Evolutionary conservation across 2,888 invertebrate species (phyloP), one percentile per base, ranked within the genome.

Genomic region (Coronaproctus castanopsis): DNA sequence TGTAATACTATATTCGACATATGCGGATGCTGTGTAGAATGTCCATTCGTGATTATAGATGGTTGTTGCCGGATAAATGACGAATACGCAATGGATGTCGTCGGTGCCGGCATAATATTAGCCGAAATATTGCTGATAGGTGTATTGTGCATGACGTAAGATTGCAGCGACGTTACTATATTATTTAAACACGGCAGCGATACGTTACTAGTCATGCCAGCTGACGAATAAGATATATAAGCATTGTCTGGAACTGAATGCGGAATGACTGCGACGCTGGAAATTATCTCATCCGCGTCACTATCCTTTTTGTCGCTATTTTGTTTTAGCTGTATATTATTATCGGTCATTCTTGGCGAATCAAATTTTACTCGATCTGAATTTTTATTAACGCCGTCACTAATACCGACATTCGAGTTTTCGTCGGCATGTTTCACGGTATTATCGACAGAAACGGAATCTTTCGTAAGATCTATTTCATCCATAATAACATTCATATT

Each of bases 401-500:
- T 36, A n/a, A n/a, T n/a, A n/a, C n/a, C n/a, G n/a, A n/a, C n/a
- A 36, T 36, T 36, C 5, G 8, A 8, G 14, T 36, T 36, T 8
- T 36, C 14, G 14, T 36, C 14, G 14, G 5, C 14, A 8, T 5
- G 36, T 8, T 14, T 8, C 8, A 8, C 36, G 14, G 36, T 36
- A 14, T 36, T 36, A n/a, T n/a, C n/a, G n/a, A n/a, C n/a, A 8
- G 36, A 36, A 5, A 14, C 5, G 8, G 36, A 36, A 20, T 59
- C 55, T 55, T 36, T 55, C 20, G 59, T 59, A 21, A 59, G 51
- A 21, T 59, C 59, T 19, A 59, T 55, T 10, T 59, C 55, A 10
- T 59, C 59, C n/a, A 59, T 51, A 21, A 59, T 36, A 8, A 36
- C 36, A 36, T 36, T 36, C 14, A 36, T 36, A 36, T 36, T 36